A percentile compares a stretch with the other conserved stretches of the same genome.
These are phyloP conservation scores for Zele albiditarsus DNA, from an alignment of 2,888 invertebrate species.

Conservation along the genomic window DNA sequence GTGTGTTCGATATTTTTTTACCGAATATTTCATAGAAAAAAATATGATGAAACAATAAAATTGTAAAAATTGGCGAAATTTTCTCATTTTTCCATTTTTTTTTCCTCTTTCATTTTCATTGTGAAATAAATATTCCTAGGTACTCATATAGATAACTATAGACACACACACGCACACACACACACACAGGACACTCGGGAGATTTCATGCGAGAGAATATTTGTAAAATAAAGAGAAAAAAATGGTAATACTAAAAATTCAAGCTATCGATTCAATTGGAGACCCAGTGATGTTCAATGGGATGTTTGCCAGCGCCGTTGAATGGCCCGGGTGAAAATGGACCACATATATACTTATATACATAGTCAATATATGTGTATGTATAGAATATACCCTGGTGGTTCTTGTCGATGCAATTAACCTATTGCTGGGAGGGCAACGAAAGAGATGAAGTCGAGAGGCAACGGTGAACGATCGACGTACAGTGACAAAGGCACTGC, in stretches of 20 bases:
- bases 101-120: not conserved
- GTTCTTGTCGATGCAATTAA: slow-evolving; percentile 60
- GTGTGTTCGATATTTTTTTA: not conserved
- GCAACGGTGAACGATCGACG: slow-evolving; percentile 8
- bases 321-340: not conserved
- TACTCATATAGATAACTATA: not conserved
- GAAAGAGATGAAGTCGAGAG: slow-evolving; percentile 28
- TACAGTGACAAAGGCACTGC: slow-evolving; percentile 12
- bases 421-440: slow-evolving; percentile 40
- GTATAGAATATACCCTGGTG: slow-evolving; percentile 18
- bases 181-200: no score
- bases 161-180: not conserved
- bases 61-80: not conserved
- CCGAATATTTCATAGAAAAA: not conserved
- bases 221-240: not conserved
- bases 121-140: not conserved
- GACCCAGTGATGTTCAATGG: slow-evolving; percentile 4
- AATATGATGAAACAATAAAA: not conserved
- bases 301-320: slow-evolving; percentile 17
- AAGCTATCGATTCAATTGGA: not conserved
- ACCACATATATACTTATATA: not conserved
- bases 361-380: not conserved
- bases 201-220: not conserved
- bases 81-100: not conserved
- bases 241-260: not conserved